phyloP scores from a whole-genome alignment of 2,113 vertebrate genomes.

The Petaurus breviceps region DNA sequence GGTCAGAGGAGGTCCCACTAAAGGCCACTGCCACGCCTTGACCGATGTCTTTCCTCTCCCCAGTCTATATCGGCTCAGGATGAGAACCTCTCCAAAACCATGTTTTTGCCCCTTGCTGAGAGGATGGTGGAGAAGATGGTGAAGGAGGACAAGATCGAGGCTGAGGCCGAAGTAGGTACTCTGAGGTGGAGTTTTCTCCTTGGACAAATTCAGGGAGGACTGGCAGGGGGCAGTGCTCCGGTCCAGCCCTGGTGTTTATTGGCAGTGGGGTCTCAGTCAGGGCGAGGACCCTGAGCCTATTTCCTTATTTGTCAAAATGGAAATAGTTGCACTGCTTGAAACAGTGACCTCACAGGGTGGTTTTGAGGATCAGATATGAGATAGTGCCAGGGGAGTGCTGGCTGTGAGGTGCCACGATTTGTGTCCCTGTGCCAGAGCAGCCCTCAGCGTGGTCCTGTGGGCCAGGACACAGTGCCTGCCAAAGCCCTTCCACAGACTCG shows the following conservation, averaged over 20 bases:
- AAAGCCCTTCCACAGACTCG: neutral
- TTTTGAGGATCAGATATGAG: neutral
- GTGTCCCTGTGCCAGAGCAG: neutral
- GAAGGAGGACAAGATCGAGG: slow-evolving; percentile 99
- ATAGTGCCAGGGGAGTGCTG: neutral
- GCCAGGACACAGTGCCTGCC: too few relatives aligned
- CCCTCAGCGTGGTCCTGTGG: too few relatives aligned
- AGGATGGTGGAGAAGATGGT: slow-evolving; percentile 99
- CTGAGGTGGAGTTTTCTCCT: slow-evolving; percentile 14
- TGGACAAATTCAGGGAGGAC: neutral
- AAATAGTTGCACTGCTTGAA: neutral
- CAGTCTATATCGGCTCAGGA: slow-evolving; percentile 98
- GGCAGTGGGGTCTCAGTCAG: neutral
- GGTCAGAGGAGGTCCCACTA: neutral
- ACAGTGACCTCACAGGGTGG: neutral
- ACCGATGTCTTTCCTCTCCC: slow-evolving; percentile 60
- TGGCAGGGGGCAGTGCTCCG: neutral
- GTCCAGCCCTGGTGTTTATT: neutral
- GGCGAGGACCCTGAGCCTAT: neutral
- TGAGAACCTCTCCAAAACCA: slow-evolving; percentile 96
- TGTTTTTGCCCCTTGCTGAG: slow-evolving; percentile 98
- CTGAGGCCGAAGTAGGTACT: slow-evolving; percentile 95
- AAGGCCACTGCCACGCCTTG: neutral
- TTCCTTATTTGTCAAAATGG: neutral
- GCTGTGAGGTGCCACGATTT: neutral